Conservation (phyloP, 2,888 invertebrate genomes). For the Lasioglossum malachurum region DNA sequence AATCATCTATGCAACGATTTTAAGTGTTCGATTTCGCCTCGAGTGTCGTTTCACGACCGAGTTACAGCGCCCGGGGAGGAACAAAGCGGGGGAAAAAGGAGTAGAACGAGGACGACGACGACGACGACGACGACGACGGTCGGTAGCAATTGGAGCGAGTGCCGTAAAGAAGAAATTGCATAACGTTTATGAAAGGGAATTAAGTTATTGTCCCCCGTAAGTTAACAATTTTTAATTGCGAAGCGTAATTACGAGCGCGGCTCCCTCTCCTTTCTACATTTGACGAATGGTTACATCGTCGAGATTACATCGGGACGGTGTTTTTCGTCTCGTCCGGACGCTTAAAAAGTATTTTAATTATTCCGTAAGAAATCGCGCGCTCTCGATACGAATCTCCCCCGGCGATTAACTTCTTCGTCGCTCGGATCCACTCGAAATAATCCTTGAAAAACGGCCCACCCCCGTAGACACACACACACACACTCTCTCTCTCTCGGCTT, state of each 20-base stretch:
- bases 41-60: conserved; percentile 52
- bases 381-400: neutral
- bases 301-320: neutral
- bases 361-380: neutral
- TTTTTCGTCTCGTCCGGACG: neutral
- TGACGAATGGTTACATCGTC: neutral
- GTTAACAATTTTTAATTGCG: conserved; percentile 28
- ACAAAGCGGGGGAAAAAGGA: neutral
- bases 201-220: conserved; percentile 28
- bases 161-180: conserved; percentile 27
- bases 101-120: neutral
- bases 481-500: neutral
- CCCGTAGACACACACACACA: conserved; percentile 14
- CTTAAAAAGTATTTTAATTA: conserved; percentile 5
- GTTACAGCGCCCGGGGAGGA: conserved; percentile 19
- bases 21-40: conserved; percentile 55
- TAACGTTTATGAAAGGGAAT: conserved; percentile 39
- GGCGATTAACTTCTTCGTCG: conserved; percentile 9
- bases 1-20: conserved; percentile 55
- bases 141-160: conserved; percentile 27
- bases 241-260: neutral
- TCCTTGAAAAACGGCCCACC: conserved; percentile 30
- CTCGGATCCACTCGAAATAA: conserved; percentile 7
- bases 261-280: neutral
- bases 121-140: neutral